Evolutionary conservation across 2,113 vertebrate genomes (phyloP), one percentile per base, ranked within the genome.

Genomic region (Dipodomys stephensi): DNA sequence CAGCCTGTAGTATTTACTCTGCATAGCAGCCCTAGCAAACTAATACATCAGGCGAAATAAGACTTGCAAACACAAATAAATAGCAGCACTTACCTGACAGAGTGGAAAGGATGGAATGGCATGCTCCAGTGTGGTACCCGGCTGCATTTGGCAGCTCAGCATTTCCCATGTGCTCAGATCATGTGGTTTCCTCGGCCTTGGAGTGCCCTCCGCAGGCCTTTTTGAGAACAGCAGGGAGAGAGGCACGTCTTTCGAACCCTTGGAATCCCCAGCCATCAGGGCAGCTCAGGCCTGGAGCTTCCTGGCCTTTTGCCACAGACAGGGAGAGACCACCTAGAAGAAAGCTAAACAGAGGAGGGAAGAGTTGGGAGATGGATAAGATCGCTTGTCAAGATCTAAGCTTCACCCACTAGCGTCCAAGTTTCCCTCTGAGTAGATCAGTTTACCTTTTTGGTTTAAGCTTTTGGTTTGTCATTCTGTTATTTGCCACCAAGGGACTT

Each of bases 371-470:
- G 62, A 32, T 11, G 71, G 28, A 76, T 19, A 71, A 39, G 88
- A 60, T 73, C 39, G 1, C 28, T 18, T 2, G 3, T 39, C 4
- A 39, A 39, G 39, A 39, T 39, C 39, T 39, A 39, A 39, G 39
- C 39, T 39, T 39, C 39, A 39, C 39, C 39, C 39, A 39, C 39
- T 39, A 39, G 39, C 35, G 39, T 39, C 57, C 16, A 12, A 2
- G n/a, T 4, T 13, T 32, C 16, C 39, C n/a, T 72, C 27, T 20
- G 6, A 91, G 80, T 12, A 27, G 77, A 62, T 68, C 69, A 83
- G 44, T n/a, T 73, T 15, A 32, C n/a, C 32, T 80, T 81, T 39
- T 78, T 44, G 73, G 69, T 80, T 95, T 85, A 35, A 73, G 18
- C 20, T 46, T 72, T 79, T 81, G 44, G 72, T 25, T 44, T 85